Conservation (phyloP, 2,888 invertebrate species). For the Apodemia hepburni region DNA sequence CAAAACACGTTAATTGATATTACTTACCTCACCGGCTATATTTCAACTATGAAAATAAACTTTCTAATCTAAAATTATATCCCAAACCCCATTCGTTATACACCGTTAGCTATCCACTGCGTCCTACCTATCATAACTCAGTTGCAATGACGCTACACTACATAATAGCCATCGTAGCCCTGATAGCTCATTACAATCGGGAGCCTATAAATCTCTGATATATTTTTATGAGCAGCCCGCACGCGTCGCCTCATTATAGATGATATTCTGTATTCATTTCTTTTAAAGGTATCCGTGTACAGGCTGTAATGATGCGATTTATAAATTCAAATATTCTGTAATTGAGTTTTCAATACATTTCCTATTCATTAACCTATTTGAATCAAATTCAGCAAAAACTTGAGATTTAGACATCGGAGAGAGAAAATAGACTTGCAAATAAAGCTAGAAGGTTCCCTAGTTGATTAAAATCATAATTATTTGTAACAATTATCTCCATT, state of each 20-base stretch:
- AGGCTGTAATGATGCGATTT: neutral
- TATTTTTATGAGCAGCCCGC: constrained; percentile 2
- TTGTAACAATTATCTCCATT: constrained; percentile 3
- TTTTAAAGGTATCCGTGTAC: neutral
- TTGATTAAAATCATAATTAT: constrained; percentile 2
- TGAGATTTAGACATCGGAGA: too few relatives aligned
- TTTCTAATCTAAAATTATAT: constrained; percentile 4
- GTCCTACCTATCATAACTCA: neutral
- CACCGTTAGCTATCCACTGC: constrained; percentile 1
- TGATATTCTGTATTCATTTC: constrained; percentile 6
- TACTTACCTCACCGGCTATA: neutral
- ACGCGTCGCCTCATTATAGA: constrained; percentile 3
- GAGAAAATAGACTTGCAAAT: too few relatives aligned
- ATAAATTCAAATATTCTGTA: neutral
- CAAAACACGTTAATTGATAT: neutral
- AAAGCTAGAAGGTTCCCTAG: neutral
- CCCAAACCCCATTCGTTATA: neutral
- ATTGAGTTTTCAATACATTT: too few relatives aligned
- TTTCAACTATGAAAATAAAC: constrained; percentile 4
- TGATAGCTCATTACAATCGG: constrained; percentile 9
- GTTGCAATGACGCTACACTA: constrained; percentile 4
- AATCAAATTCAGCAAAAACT: too few relatives aligned
- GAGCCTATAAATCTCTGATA: neutral
- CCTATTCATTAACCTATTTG: too few relatives aligned
- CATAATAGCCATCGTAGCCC: constrained; percentile 1